These are phyloP conservation scores for Balaeniceps rex DNA, from an alignment of 2,113 vertebrate genomes.

Conservation along the genomic window DNA sequence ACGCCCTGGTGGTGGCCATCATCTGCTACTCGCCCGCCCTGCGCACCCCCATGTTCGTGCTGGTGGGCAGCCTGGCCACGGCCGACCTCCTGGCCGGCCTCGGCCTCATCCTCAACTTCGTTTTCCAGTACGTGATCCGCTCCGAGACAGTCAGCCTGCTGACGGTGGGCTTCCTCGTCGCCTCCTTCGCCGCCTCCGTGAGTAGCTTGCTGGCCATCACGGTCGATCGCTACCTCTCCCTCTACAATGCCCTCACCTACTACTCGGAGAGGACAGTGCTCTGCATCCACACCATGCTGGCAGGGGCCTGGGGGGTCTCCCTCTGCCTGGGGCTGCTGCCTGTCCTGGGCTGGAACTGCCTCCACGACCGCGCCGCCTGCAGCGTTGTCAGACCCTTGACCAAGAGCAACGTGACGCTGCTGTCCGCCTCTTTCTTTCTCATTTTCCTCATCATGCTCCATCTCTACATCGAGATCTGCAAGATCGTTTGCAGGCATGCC, in stretches of 20 bases:
- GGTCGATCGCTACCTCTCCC: constrained; percentile 94
- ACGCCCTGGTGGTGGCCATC: constrained; percentile 94
- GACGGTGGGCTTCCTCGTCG: constrained; percentile 93
- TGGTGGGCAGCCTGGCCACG: constrained; percentile 94
- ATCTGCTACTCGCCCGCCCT: constrained; percentile 92
- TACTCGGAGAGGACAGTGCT: constrained; percentile 91
- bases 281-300: constrained; percentile 89
- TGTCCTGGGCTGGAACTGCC: constrained; percentile 95
- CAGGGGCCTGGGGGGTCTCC: constrained; percentile 89
- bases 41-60: constrained; percentile 93
- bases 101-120: constrained; percentile 96
- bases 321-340: constrained; percentile 89
- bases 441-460: constrained; percentile 93
- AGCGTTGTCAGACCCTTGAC: constrained; percentile 93
- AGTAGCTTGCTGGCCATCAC: constrained; percentile 96
- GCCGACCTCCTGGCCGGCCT: constrained; percentile 94
- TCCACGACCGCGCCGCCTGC: constrained; percentile 81
- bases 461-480: constrained; percentile 95
- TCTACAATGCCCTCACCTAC: constrained; percentile 96
- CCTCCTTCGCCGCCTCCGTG: constrained; percentile 95
- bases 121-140: constrained; percentile 91
- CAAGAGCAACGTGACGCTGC: constrained; percentile 86
- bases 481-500: constrained; percentile 94
- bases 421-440: constrained; percentile 87
- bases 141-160: constrained; percentile 93